phyloP scores from a whole-genome alignment of 2,797 vertebrate species.

The Enteromius treurensis region DNA sequence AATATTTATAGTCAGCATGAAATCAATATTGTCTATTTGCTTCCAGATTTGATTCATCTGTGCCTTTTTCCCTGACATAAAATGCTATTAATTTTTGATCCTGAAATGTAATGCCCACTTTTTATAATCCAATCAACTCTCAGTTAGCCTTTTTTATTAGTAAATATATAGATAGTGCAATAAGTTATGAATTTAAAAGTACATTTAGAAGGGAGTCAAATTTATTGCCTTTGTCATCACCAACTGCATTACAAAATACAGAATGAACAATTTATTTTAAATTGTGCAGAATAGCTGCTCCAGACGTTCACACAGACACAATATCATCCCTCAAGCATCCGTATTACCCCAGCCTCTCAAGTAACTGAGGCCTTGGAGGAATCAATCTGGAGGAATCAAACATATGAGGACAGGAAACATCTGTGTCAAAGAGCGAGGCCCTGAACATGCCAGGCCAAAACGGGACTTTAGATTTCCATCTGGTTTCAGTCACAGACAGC shows the following conservation, averaged over 20 bases:
- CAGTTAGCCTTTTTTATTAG: background rate
- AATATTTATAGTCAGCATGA: slow-evolving; percentile 11
- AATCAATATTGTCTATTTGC: background rate
- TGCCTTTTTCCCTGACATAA: no score
- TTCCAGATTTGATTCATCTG: background rate
- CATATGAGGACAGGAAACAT: slow-evolving; percentile 67
- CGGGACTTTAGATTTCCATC: slow-evolving; percentile 58
- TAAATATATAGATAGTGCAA: background rate
- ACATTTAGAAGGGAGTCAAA: background rate
- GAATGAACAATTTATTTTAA: background rate
- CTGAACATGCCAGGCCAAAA: slow-evolving; percentile 56
- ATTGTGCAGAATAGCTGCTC: background rate
- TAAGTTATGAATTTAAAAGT: background rate
- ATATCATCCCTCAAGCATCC: background rate
- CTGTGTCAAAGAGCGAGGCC: slow-evolving; percentile 61
- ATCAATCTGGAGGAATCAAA: slow-evolving; percentile 21
- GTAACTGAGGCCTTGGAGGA: slow-evolving; percentile 43
- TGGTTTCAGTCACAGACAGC: slow-evolving; percentile 50
- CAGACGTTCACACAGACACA: no score
- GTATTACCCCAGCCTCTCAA: background rate
- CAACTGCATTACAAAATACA: background rate
- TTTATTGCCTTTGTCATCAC: background rate
- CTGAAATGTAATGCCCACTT: background rate
- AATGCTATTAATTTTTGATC: background rate
- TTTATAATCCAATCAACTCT: background rate